Percentiles rank a stretch among this genome's conserved stretches.
Evolutionary conservation across 2,888 invertebrate species (phyloP).

Genomic region (Cosmorhoe ocellata): DNA sequence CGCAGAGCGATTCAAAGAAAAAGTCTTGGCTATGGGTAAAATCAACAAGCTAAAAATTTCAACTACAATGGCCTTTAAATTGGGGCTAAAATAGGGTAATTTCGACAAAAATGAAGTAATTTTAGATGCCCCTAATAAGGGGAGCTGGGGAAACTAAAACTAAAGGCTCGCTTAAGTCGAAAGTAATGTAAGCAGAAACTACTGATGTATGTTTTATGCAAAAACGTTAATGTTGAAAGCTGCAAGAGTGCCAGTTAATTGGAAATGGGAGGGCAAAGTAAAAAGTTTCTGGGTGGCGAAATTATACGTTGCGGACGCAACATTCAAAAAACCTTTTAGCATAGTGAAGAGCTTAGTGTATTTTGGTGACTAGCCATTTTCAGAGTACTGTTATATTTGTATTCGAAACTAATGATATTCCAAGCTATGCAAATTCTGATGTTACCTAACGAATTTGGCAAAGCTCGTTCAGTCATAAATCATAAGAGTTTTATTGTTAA

Average conservation of each 20-base stretch:
- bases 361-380: conserved; percentile 10
- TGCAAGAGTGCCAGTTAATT: conserved; percentile 41
- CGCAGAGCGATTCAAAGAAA: too few relatives aligned
- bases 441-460: too few relatives aligned
- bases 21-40: too few relatives aligned
- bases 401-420: neutral
- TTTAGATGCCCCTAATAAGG: conserved; percentile 14
- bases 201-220: conserved; percentile 39
- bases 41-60: too few relatives aligned
- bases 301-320: conserved; percentile 26
- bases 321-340: conserved; percentile 24
- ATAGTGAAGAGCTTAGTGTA: conserved; percentile 17
- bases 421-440: neutral
- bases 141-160: conserved; percentile 5
- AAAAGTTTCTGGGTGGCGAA: conserved; percentile 36
- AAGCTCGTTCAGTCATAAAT: too few relatives aligned
- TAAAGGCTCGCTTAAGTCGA: conserved; percentile 13
- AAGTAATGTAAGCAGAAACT: conserved; percentile 25
- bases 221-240: conserved; percentile 45
- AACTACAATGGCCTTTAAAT: too few relatives aligned
- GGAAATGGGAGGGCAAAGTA: conserved; percentile 34
- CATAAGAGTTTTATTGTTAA: too few relatives aligned
- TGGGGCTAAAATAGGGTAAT: too few relatives aligned
- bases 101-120: neutral
- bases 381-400: conserved; percentile 2